Conservation (phyloP, 1,140 invertebrate species). For the Hyposmocoma kahamanoa region DNA sequence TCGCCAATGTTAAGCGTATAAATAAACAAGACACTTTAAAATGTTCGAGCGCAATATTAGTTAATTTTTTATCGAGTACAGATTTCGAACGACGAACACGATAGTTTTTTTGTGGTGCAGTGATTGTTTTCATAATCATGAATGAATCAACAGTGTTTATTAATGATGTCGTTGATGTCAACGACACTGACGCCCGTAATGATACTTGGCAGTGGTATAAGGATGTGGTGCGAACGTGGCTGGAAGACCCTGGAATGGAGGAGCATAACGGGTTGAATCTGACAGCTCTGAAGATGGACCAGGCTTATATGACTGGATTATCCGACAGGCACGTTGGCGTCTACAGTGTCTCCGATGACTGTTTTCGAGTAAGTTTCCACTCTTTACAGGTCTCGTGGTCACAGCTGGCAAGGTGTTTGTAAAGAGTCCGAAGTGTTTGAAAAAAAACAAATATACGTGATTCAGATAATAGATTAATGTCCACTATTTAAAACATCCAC, state of each 20-base stretch:
- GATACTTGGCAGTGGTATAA: slow-evolving; percentile 52
- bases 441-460: no score
- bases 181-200: slow-evolving; percentile 14
- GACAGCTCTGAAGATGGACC: slow-evolving; percentile 70
- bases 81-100: no score
- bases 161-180: not conserved
- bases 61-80: no score
- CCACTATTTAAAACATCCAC: no score
- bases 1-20: no score
- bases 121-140: slow-evolving; percentile 32
- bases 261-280: slow-evolving; percentile 55
- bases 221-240: slow-evolving; percentile 52
- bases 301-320: slow-evolving; percentile 73
- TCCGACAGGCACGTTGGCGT: slow-evolving; percentile 58
- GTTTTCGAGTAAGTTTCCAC: slow-evolving; percentile 74
- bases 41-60: no score
- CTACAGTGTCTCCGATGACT: slow-evolving; percentile 77
- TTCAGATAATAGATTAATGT: no score
- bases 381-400: no score
- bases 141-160: slow-evolving; percentile 28
- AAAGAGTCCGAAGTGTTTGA: no score
- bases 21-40: no score
- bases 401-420: no score
- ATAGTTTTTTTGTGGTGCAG: no score
- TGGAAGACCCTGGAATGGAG: slow-evolving; percentile 60